Evolutionary conservation across 2,888 invertebrate genomes (phyloP).

Genomic region (Dryomyza anilis): DNA sequence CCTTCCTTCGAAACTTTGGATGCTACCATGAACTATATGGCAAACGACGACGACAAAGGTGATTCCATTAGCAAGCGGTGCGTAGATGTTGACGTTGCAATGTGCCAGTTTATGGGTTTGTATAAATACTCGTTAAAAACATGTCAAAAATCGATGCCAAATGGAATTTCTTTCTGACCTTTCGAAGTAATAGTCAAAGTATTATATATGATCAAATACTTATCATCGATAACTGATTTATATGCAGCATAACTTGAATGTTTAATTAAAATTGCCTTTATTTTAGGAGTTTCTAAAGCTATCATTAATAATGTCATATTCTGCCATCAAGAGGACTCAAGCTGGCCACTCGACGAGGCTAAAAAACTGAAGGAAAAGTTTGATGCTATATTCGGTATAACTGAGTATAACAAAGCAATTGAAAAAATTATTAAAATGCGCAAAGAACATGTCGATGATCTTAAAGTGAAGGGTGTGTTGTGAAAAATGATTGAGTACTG

Average conservation of each 20-base stretch:
- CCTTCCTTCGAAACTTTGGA: slow-evolving; percentile 72
- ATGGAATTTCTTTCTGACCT: not conserved
- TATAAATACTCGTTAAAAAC: not conserved
- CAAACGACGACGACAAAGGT: slow-evolving; percentile 55
- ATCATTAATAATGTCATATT: slow-evolving; percentile 96
- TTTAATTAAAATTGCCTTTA: not conserved
- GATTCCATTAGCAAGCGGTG: slow-evolving; percentile 72
- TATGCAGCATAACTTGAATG: too few species aligned
- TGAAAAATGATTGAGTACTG: not conserved
- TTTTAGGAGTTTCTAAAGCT: slow-evolving; percentile 81
- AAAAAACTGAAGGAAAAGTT: slow-evolving; percentile 93
- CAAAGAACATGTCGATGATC: slow-evolving; percentile 65
- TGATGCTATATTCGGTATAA: slow-evolving; percentile 97
- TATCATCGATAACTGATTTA: too few species aligned
- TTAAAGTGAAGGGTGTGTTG: slow-evolving; percentile 65
- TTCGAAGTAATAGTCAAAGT: not conserved
- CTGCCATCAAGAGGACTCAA: slow-evolving; percentile 98
- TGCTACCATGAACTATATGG: slow-evolving; percentile 65
- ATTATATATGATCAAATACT: not conserved
- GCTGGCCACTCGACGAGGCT: slow-evolving; percentile 95
- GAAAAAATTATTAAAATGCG: slow-evolving; percentile 73
- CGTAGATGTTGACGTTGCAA: slow-evolving; percentile 74
- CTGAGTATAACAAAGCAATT: slow-evolving; percentile 88
- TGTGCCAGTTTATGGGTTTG: slow-evolving; percentile 67
- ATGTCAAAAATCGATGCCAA: not conserved